Conservation (phyloP, 2,888 invertebrate species). For the Teleiodes luculella region DNA sequence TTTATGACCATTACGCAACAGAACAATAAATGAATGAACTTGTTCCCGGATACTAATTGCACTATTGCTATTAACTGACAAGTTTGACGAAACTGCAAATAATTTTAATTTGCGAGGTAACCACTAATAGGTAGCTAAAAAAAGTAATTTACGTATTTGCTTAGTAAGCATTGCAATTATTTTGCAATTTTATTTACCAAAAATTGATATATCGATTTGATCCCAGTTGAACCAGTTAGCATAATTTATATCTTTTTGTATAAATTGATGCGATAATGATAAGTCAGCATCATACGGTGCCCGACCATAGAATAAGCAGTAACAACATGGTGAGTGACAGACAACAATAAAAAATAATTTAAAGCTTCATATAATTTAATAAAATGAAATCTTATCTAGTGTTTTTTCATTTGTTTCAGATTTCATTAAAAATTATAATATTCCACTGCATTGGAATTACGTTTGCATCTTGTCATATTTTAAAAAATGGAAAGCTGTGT, state of each 20-base stretch:
- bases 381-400: not conserved
- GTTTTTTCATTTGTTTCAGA: conserved; percentile 25
- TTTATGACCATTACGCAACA: not conserved
- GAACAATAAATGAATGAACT: not conserved
- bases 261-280: conserved; percentile 17
- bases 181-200: conserved; percentile 1
- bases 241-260: conserved; percentile 10
- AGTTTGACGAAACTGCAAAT: not conserved
- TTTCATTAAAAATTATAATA: conserved; percentile 23
- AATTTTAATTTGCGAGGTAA: not conserved
- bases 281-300: conserved; percentile 18
- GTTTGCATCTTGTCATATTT: conserved; percentile 24
- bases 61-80: not conserved
- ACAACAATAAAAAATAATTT: no score
- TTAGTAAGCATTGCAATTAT: not conserved
- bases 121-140: not conserved
- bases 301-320: conserved; percentile 7
- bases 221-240: conserved; percentile 7
- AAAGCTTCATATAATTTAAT: no score
- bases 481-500: conserved; percentile 25
- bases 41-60: not conserved
- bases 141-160: not conserved
- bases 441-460: conserved; percentile 34
- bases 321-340: conserved; percentile 30
- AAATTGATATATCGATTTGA: not conserved